Conservation (phyloP, 2,797 vertebrate species). For the Pangasius sanitwongsei region DNA sequence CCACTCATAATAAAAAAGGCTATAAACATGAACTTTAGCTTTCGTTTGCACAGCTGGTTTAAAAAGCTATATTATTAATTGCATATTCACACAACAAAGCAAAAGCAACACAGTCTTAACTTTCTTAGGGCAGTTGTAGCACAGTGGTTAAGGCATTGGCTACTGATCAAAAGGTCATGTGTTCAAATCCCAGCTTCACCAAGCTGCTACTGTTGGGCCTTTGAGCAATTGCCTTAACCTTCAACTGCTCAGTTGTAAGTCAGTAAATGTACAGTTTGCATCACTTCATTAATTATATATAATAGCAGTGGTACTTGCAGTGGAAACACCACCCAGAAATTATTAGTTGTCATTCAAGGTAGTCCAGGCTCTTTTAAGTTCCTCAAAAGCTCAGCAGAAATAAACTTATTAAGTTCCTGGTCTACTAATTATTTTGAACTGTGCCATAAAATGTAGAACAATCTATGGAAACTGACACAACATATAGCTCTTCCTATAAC, state of each 20-base stretch:
- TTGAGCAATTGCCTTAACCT: not conserved
- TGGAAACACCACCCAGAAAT: not conserved
- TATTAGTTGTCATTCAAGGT: not conserved
- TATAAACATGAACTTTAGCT: not conserved
- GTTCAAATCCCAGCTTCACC: not conserved
- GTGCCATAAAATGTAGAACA: not conserved
- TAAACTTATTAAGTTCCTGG: not conserved
- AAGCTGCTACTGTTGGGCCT: not conserved
- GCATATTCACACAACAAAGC: not conserved
- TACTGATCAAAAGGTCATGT: not conserved
- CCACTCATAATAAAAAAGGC: not conserved
- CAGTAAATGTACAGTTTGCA: not conserved
- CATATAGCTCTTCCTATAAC: not conserved
- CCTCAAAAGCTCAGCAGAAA: not conserved
- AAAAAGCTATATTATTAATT: not conserved
- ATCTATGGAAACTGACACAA: not conserved
- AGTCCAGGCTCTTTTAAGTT: not conserved
- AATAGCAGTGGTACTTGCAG: not conserved
- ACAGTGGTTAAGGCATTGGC: not conserved
- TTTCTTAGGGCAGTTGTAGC: not conserved
- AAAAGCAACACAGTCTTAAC: not conserved
- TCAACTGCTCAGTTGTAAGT: not conserved
- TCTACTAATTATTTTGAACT: not conserved
- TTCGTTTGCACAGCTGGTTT: not conserved
- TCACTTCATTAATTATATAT: not conserved